Evolutionary conservation across 2,797 vertebrate genomes (phyloP).

Genomic region (Phyllotis vaccarum): DNA sequence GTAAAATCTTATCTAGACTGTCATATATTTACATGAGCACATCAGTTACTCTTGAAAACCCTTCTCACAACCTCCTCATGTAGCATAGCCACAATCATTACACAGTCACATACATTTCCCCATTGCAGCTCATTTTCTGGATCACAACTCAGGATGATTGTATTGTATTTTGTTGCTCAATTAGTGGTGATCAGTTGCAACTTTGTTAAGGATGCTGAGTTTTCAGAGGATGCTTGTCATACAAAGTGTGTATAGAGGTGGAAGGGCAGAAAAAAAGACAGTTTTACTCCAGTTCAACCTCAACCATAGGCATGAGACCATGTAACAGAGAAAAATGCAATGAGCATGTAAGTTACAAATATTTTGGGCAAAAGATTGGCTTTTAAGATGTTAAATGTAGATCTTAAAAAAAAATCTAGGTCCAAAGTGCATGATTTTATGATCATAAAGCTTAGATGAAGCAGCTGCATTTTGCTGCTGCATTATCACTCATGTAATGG

Average conservation of each 20-base stretch:
- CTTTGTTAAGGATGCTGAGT: accelerated
- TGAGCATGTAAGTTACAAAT: background rate
- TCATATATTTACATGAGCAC: accelerated
- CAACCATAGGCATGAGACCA: background rate
- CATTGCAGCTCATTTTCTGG: accelerated
- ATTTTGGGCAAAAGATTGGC: conserved; percentile 1
- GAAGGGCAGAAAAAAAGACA: no score
- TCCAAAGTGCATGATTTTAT: conserved; percentile 3
- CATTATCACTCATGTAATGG: conserved; percentile 25
- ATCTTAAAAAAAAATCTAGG: conserved; percentile 31
- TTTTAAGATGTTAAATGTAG: conserved; percentile 42
- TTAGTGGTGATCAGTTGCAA: no score
- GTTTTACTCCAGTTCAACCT: background rate
- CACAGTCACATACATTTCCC: accelerated
- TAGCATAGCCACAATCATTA: accelerated
- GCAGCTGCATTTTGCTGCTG: conserved; percentile 62
- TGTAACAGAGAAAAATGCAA: background rate
- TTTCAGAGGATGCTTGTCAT: background rate
- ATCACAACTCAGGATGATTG: background rate
- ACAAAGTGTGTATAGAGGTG: no score
- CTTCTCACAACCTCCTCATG: background rate
- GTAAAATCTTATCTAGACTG: accelerated
- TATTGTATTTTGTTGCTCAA: background rate
- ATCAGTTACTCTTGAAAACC: background rate
- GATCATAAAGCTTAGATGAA: conserved; percentile 22